Evolutionary conservation across 2,113 vertebrate genomes (phyloP), one percentile per base, ranked within the genome.

Genomic region (Cavia aperea): DNA sequence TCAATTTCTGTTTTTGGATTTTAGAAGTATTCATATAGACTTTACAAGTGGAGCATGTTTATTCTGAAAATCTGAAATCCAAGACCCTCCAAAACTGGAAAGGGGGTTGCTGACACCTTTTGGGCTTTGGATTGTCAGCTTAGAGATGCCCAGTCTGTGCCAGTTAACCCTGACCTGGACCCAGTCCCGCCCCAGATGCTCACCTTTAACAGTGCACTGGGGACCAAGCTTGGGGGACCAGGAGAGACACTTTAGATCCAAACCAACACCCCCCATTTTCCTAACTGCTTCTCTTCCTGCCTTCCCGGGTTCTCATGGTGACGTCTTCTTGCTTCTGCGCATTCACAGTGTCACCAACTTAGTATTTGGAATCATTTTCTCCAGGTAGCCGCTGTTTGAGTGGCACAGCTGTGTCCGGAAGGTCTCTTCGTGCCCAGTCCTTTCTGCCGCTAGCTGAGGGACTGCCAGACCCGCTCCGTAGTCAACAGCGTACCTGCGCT

Each of bases 201-300:
- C n/a, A 11, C n/a, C 70, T 73, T 21, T 73, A 11, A 39, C 21
- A 23, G 21, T 9, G 46, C 16, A 51, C 15, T 54, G 54, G 24
- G 70, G 13, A 23, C 39, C n/a, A 58, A 23, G 68, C 1, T 2
- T 39, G 18, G 43, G 21, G 49, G 19, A 60, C 3, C 16, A 16
- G 56, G 56, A 18, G 56, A 18, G 2, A 1, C 6, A 1, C 23
- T 4, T 11, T 18, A 39, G 13, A 4, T 39, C 60, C 8, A 29
- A 1, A 21, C 31, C 23, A 3, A 46, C 29, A 62, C n/a, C 79
- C 6, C 0, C 1, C 2, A 1, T 84, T 60, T 73, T 68, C 26
- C 36, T 36, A 3, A 54, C 7, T 46, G 56, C 31, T 23, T 63
- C 4, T 84, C 88, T 86, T 95, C 23, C 43, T 58, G 51, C 33